These are phyloP conservation scores for Ciconia stormi DNA, from an alignment of 2,113 vertebrate genomes.

Conservation along the genomic window DNA sequence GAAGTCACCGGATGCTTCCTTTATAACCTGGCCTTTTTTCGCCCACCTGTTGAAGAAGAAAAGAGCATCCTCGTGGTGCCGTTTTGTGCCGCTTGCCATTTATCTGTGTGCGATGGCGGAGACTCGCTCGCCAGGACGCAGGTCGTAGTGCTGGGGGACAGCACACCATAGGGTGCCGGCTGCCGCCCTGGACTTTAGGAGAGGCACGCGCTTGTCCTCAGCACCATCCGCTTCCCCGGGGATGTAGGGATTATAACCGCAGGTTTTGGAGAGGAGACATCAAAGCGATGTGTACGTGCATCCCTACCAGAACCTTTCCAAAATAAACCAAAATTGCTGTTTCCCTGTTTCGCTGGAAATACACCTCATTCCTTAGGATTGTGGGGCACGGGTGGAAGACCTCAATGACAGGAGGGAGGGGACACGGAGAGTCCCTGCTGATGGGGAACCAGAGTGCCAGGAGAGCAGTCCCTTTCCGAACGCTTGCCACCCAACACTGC, in stretches of 20 bases:
- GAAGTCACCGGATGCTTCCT: conserved; percentile 89
- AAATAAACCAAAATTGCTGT: neutral
- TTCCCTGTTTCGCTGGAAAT: neutral
- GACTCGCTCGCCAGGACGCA: too few species aligned
- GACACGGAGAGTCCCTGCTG: neutral
- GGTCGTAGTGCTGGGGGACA: neutral
- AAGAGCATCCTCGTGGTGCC: accelerated
- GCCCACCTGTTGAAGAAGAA: conserved; percentile 85
- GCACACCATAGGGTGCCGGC: neutral
- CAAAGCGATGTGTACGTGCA: accelerated
- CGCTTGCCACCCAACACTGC: neutral
- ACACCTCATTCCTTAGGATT: neutral
- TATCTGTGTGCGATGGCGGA: neutral
- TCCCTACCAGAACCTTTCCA: neutral
- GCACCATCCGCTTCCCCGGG: accelerated
- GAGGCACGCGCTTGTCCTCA: neutral
- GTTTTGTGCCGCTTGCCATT: neutral
- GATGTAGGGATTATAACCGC: neutral
- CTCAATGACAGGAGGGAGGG: neutral
- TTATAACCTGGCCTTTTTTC: conserved; percentile 91
- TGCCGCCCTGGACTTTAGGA: neutral
- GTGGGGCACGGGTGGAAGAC: neutral
- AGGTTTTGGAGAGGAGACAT: neutral
- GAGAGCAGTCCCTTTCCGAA: neutral
- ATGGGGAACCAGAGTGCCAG: neutral